These are phyloP conservation scores for Pandemis cinnamomeana DNA, from an alignment of 2,888 invertebrate species.

Conservation along the genomic window DNA sequence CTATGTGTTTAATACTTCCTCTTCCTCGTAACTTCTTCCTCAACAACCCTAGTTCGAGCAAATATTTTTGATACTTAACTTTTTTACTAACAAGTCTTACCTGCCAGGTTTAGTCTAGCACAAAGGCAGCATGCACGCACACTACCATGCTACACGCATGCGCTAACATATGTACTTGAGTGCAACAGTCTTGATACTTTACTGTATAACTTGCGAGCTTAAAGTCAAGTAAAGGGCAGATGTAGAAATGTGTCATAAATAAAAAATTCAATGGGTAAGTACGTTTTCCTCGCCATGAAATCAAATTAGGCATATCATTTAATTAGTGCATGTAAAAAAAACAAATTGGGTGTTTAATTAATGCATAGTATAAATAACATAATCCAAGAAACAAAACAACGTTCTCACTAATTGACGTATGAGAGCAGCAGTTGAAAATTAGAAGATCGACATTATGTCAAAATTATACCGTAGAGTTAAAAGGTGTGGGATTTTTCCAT, in stretches of 20 bases:
- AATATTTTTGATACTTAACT: not conserved
- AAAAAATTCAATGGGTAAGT: not conserved
- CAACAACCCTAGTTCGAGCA: not conserved
- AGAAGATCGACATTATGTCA: too few relatives aligned
- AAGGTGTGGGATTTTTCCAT: not conserved
- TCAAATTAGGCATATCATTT: not conserved
- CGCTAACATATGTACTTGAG: slow-evolving; percentile 64
- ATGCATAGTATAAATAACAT: too few relatives aligned
- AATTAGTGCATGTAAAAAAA: not conserved
- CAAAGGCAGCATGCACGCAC: slow-evolving; percentile 61
- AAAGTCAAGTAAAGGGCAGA: not conserved
- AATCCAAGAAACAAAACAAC: too few relatives aligned
- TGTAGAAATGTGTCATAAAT: not conserved
- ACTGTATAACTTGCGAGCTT: slow-evolving; percentile 7
- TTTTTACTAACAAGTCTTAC: slow-evolving; percentile 1
- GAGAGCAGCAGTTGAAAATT: too few relatives aligned
- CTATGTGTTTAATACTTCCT: too few relatives aligned
- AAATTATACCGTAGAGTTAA: not conserved
- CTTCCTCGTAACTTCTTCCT: too few relatives aligned
- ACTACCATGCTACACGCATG: slow-evolving; percentile 75
- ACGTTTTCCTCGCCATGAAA: not conserved
- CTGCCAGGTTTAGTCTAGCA: slow-evolving; percentile 36
- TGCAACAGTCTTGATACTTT: slow-evolving; percentile 64
- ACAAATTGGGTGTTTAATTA: too few relatives aligned
- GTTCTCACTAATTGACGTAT: too few relatives aligned